Percentiles rank a stretch among this genome's conserved stretches.
Evolutionary conservation across 2,113 vertebrate species (phyloP).

Genomic region (Bagarius yarrelli): DNA sequence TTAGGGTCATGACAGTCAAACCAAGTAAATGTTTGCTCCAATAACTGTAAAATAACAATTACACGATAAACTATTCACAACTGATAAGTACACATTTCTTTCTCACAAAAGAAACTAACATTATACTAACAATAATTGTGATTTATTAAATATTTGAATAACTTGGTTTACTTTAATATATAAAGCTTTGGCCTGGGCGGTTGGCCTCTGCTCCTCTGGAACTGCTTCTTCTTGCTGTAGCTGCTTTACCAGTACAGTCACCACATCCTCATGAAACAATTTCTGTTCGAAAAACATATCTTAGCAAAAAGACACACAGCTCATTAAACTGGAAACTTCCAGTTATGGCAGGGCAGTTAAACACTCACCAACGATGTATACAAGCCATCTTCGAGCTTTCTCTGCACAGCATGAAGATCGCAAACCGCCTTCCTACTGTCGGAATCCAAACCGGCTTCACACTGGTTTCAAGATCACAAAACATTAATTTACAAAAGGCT

Average conservation of each 20-base stretch:
- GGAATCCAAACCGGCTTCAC: conserved; percentile 54
- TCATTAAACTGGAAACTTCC: not conserved
- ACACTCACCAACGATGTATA: conserved; percentile 80
- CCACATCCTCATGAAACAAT: conserved; percentile 69
- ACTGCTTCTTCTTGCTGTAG: conserved; percentile 63
- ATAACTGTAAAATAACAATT: conserved; percentile 64
- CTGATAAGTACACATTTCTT: not conserved
- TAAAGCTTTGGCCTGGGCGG: conserved; percentile 58
- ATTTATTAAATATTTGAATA: not conserved
- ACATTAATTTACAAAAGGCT: not conserved
- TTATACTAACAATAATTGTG: not conserved
- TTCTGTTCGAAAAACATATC: conserved; percentile 58
- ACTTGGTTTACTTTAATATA: conserved; percentile 65
- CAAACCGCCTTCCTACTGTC: conserved; percentile 66
- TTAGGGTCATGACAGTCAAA: conserved; percentile 75
- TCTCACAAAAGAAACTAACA: not conserved
- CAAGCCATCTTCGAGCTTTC: conserved; percentile 69
- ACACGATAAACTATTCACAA: not conserved
- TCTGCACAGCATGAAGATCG: conserved; percentile 73
- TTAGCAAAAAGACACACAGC: no score
- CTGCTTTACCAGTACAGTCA: conserved; percentile 61
- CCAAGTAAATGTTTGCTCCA: conserved; percentile 81
- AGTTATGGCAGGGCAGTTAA: no score
- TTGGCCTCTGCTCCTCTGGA: conserved; percentile 56
- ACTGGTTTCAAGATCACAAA: conserved; percentile 62